Percentiles rank a stretch among this genome's conserved stretches.
These are phyloP conservation scores for Tipula unca DNA, from an alignment of 2,888 invertebrate species.

Conservation along the genomic window DNA sequence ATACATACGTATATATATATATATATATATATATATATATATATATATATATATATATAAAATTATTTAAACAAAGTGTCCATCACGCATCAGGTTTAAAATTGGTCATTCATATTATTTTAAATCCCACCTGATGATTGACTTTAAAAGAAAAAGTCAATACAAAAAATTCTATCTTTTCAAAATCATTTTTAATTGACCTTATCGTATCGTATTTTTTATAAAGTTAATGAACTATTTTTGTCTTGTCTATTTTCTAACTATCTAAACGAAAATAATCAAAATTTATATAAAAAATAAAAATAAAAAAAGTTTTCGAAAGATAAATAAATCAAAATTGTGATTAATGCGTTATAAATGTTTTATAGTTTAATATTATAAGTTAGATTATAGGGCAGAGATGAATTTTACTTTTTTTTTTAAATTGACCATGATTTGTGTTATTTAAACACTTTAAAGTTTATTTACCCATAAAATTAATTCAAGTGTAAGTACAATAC, in stretches of 20 bases:
- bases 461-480: not conserved
- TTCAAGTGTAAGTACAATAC: not conserved
- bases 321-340: slow-evolving; percentile 14
- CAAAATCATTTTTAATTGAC: not conserved
- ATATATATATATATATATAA: not conserved
- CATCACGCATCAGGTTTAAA: not conserved
- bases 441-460: not conserved
- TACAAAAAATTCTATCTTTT: not conserved
- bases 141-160: not conserved
- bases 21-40: not conserved
- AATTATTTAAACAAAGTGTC: not conserved
- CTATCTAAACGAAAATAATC: not conserved
- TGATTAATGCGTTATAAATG: slow-evolving; percentile 14
- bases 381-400: not conserved
- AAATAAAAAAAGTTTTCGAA: not conserved
- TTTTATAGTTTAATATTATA: not conserved
- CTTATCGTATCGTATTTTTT: not conserved
- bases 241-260: not conserved
- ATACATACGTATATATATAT: too few species aligned
- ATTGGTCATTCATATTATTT: not conserved
- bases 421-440: not conserved
- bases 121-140: not conserved
- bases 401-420: not conserved
- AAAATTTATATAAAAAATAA: not conserved
- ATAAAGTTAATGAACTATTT: not conserved